These are phyloP conservation scores for Equus przewalskii DNA, from an alignment of 2,113 vertebrate species.

Conservation along the genomic window DNA sequence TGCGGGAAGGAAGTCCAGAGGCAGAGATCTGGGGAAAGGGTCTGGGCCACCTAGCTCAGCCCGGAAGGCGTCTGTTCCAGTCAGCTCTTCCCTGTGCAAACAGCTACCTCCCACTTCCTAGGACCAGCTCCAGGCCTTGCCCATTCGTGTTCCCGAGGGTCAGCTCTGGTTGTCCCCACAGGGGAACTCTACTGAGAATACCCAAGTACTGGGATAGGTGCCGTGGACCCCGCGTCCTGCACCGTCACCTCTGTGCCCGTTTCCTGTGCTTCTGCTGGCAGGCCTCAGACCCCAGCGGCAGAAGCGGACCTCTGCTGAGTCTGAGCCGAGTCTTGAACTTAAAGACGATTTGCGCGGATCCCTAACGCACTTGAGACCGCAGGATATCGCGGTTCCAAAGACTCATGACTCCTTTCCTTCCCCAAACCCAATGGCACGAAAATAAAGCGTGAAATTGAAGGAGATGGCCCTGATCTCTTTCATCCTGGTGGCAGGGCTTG, in stretches of 20 bases:
- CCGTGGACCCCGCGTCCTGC: background rate
- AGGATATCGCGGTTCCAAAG: background rate
- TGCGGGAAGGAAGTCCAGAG: background rate
- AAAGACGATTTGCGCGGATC: background rate
- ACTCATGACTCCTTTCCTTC: background rate
- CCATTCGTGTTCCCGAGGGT: background rate
- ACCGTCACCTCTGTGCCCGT: background rate
- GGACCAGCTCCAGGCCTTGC: background rate
- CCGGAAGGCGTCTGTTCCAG: background rate
- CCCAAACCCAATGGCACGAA: background rate
- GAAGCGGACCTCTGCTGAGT: background rate
- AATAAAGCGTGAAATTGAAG: background rate
- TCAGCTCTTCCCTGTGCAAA: background rate
- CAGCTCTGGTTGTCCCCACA: background rate
- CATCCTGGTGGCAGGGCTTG: background rate
- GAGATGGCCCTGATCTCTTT: background rate
- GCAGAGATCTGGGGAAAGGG: background rate
- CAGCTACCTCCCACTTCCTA: background rate
- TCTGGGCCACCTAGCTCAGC: background rate
- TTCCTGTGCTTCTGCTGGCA: background rate
- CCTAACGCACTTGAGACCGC: background rate
- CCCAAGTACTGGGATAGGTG: background rate
- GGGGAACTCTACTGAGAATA: background rate
- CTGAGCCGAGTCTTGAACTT: background rate
- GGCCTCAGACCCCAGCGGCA: background rate